Evolutionary conservation across 1,140 invertebrate species (phyloP), one percentile per base, ranked within the genome.

Genomic region (Lucilia cuprina): DNA sequence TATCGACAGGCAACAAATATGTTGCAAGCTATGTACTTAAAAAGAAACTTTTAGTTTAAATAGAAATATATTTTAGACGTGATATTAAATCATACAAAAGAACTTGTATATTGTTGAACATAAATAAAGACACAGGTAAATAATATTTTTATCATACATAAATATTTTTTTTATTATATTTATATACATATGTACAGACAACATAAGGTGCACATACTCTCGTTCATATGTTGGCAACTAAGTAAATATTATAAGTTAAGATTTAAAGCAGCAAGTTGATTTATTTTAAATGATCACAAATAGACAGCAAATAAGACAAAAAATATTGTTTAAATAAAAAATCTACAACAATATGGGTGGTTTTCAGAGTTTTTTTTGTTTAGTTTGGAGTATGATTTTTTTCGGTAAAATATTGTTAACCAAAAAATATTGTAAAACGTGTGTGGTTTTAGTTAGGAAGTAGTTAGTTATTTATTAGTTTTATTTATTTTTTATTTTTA

Each of bases 261-360:
- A 70, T 70, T 70, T 70, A 70, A 70, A 19, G 19, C 19, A 21
- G 65, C n/a, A 70, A 70, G 65, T 70, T 80, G 77, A 80, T 80
- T 80, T 80, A 80, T 80, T 80, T 80, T 80, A 80, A 80, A 80
- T 80, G 77, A 80, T 80, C 47, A 21, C 21, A 21, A 78, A 21
- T 80, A 49, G 77, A 80, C 77, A 80, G 41, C 12, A 35, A 19
- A 14, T 60, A 78, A 78, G 41, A 49, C 77, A 80, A 49, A 49
- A 80, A 47, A 80, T 21, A 49, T 55, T 55, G 12, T 49, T 80
- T 80, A 80, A 49, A 21, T 49, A 21, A 25, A 9, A 70, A 21
- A 70, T 10, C 65, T 55, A 55, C 50, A n/a, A 80, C 77, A 80
- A 80, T 80, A 21, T 80, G 77, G 77, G 77, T 80, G 77, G 77